A percentile compares a stretch with the other conserved stretches of the same genome.
These are phyloP conservation scores for Halcyon senegalensis DNA, from an alignment of 2,113 vertebrate species.

Conservation along the genomic window DNA sequence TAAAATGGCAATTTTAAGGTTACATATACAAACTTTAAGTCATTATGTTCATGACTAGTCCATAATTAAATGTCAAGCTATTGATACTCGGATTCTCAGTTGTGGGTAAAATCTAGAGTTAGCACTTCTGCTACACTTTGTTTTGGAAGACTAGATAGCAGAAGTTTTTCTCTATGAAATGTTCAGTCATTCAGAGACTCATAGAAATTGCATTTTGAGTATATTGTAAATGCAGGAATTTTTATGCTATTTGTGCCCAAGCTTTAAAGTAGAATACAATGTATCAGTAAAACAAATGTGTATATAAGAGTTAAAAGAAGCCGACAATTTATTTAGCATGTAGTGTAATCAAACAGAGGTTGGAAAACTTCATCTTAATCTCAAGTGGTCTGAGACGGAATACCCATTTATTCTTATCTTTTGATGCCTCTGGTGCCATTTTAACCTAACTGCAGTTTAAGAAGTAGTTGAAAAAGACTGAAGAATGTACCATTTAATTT, in stretches of 20 bases:
- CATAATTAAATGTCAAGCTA: not conserved
- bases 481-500: not conserved
- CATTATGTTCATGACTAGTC: not conserved
- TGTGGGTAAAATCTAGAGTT: not conserved
- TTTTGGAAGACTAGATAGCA: not conserved
- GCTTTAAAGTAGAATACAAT: not conserved
- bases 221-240: not conserved
- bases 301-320: not conserved
- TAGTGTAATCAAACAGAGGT: not conserved
- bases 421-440: slow-evolving; percentile 19
- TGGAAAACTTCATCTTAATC: not conserved
- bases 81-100: not conserved
- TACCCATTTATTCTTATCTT: not conserved
- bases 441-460: slow-evolving; percentile 27
- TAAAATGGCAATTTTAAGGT: not conserved
- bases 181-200: not conserved
- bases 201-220: not conserved
- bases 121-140: not conserved
- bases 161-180: not conserved
- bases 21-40: not conserved
- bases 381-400: not conserved
- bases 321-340: not conserved
- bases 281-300: not conserved
- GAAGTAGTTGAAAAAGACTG: slow-evolving; percentile 20
- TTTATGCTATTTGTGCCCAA: not conserved